Evolutionary conservation across 2,888 invertebrate genomes (phyloP), one percentile per base, ranked within the genome.

Genomic region (Pyrgus malvae): DNA sequence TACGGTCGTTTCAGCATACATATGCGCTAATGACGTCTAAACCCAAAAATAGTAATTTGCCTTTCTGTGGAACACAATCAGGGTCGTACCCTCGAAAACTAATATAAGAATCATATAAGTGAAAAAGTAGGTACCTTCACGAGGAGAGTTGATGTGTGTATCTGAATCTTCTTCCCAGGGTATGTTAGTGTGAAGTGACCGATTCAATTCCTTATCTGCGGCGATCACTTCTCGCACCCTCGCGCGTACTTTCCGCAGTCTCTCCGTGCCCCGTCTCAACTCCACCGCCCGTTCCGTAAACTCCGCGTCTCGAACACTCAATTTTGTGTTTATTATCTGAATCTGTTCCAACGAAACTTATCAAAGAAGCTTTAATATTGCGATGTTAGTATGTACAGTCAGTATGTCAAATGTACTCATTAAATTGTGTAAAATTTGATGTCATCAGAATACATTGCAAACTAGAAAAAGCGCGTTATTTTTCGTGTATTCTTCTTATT

Each of bases 261-360:
- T 69, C 55, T 78, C 80, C 12, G 66, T 67, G 35, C 70, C 72
- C 33, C 71, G 73, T 23, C 72, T 74, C 42, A 81, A 59, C 21
- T 73, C 64, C 16, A 76, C 76, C 7, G 69, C 62, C 1, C 80
- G 74, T 63, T 84, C 86, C 7, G 64, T 63, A 54, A 74, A 78
- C 60, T 86, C 81, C 1, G 77, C 73, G 48, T 83, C 83, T 14
- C 80, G 73, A 17, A 81, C 74, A 61, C 73, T 73, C 25, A 86
- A 62, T 67, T 86, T 88, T 19, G 80, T 78, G 56, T 80, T 76
- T 57, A 84, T 72, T 74, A 86, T 82, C 65, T 85, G 73, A 60
- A 83, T 79, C 88, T 87, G 64, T 23, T 49, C 19, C 9, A 19
- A 21, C 29, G 21, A 33, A 33, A 41, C 14, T 16, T 16, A 50